phyloP scores from a whole-genome alignment of 2,113 vertebrate genomes.

The Sialia sialis region DNA sequence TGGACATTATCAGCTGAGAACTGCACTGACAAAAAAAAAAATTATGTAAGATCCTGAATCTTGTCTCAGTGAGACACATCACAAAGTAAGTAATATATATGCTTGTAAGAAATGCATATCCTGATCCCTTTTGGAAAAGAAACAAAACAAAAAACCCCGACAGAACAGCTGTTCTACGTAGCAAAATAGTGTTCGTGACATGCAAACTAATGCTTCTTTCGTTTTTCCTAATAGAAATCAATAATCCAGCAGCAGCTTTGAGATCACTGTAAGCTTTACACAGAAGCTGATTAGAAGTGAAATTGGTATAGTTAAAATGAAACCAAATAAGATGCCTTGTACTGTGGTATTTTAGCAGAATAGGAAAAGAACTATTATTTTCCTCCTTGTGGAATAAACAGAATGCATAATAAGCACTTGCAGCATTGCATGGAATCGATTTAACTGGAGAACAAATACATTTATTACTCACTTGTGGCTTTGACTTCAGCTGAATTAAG shows the following conservation, averaged over 20 bases:
- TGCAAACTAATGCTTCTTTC: background rate
- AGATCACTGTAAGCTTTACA: background rate
- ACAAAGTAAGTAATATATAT: background rate
- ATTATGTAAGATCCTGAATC: background rate
- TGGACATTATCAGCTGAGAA: background rate
- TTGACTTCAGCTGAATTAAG: slow-evolving; percentile 36
- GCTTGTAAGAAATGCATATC: background rate
- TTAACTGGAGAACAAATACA: slow-evolving; percentile 51
- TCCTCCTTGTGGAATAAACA: slow-evolving; percentile 50
- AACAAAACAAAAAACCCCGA: no score
- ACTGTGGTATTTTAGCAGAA: slow-evolving; percentile 1
- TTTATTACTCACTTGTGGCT: slow-evolving; percentile 58
- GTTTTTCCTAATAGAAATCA: background rate
- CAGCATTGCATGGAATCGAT: slow-evolving; percentile 45
- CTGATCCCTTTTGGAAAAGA: background rate
- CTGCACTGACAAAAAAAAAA: background rate
- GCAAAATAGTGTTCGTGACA: background rate
- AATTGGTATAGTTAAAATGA: slow-evolving; percentile 15
- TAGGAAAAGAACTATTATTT: slow-evolving; percentile 5
- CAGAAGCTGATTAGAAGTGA: slow-evolving; percentile 1
- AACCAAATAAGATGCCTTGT: background rate
- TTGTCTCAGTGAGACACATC: background rate
- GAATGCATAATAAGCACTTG: slow-evolving; percentile 44
- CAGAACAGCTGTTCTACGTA: background rate
- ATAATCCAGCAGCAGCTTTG: background rate